Base-by-base conservation (phyloP, 2,888 invertebrate species). In the Rotaria sp. region DNA sequence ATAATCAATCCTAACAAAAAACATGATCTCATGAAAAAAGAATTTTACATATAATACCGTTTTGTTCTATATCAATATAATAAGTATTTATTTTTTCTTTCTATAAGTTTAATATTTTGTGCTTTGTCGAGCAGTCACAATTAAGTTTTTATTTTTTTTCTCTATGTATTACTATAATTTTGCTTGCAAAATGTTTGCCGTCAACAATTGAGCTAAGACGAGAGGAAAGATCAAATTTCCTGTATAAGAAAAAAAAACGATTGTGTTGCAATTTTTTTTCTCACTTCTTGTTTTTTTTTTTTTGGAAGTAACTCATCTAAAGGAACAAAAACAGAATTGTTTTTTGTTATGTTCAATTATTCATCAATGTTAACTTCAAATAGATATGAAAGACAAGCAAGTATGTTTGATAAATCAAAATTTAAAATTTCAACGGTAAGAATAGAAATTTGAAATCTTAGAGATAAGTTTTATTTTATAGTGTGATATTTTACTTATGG, bases 161-260 rank as follows among this genome's bases (percentile, higher is more conserved):
- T 11, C 3, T 67, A 35, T 67, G 13, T 67, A 18, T 67, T 30
- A 1, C 15, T 67, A 21, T 67, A 35, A 35, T 67, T 30, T 35
- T 21, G 18, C 35, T 35, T 67, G 15, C 7, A 35, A 67, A 67
- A 67, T 21, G 18, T 35, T 38, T 35, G 18, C 35, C 30, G 35
- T 11, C 67, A 35, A 67, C 67, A 35, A 67, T 67, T 67, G 67
- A 18, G 67, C 35, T 35, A 67, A 38, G 4, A 35, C 30, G 21
- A 35, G 21, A 67, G 67, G 21, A 67, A 67, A 67, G 67, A 67
- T 67, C 67, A 67, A 67, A 67, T 67, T 67, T 35, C 67, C 67
- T 55, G 26, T 26, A 0, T 55, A 55, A 55, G 7, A 52, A 52
- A 50, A 4, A 50, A 50, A 52, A 52, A 24, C 7, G 35, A 35